These are phyloP conservation scores for Micropoecilia bifurca DNA, from an alignment of 2,797 vertebrate species.

Conservation along the genomic window DNA sequence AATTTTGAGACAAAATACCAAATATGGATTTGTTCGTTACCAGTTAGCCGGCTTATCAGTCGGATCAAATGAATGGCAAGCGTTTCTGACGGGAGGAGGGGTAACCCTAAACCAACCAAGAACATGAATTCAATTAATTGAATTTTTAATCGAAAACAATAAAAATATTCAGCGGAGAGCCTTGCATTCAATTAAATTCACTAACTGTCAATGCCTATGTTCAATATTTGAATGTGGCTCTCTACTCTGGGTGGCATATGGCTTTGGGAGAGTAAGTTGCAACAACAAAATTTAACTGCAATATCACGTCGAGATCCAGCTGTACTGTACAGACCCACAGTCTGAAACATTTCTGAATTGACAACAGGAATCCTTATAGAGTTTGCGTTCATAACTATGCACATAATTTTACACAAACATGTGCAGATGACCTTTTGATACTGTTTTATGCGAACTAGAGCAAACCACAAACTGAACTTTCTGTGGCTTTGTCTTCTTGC, in stretches of 20 bases:
- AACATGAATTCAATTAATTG: neutral
- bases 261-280: neutral
- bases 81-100: neutral
- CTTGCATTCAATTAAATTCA: neutral
- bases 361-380: neutral
- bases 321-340: neutral
- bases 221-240: neutral
- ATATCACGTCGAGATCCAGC: neutral
- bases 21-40: neutral
- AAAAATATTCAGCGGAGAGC: neutral
- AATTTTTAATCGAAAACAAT: neutral
- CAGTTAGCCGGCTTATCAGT: neutral
- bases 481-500: neutral
- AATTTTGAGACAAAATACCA: neutral
- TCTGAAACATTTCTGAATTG: neutral
- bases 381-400: neutral
- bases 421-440: neutral
- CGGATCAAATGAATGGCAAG: neutral
- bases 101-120: neutral
- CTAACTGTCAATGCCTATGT: neutral
- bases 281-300: neutral
- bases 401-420: neutral
- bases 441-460: neutral
- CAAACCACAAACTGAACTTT: neutral
- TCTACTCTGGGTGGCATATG: neutral